Evolutionary conservation across 2,113 vertebrate genomes (phyloP).

Genomic region (Callipepla squamata): DNA sequence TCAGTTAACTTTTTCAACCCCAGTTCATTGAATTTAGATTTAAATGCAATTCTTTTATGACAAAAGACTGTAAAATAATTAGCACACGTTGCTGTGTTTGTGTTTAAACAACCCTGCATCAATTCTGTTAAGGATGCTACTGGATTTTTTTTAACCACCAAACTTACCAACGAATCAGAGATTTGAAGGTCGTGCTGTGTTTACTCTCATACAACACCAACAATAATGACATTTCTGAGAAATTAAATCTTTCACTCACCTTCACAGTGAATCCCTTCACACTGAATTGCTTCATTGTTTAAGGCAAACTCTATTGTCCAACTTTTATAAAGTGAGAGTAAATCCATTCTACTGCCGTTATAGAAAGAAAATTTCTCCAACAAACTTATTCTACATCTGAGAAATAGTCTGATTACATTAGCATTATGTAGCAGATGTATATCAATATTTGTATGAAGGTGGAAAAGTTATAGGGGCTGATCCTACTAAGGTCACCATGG

Average conservation of each 20-base stretch:
- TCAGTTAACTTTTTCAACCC: neutral
- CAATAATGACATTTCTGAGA: slow-evolving; percentile 12
- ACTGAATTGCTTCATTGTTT: neutral
- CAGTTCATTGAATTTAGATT: neutral
- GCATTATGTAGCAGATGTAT: too few relatives aligned
- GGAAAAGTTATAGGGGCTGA: neutral
- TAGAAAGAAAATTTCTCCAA: neutral
- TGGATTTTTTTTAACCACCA: neutral
- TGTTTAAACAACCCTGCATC: neutral
- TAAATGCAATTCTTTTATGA: slow-evolving; percentile 12
- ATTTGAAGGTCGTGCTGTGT: neutral
- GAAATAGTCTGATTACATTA: neutral
- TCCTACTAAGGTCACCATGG: neutral
- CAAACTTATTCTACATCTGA: neutral
- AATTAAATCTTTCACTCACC: neutral
- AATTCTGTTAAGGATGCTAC: neutral
- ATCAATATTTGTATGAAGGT: neutral
- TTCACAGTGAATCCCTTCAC: neutral
- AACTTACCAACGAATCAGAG: neutral
- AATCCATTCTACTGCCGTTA: neutral
- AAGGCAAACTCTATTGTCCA: neutral
- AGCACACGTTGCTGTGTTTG: neutral
- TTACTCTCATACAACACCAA: neutral
- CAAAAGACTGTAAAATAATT: neutral
- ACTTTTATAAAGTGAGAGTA: neutral